These are phyloP conservation scores for Lasioglossum calceatum DNA, from an alignment of 2,888 invertebrate genomes.

Conservation along the genomic window DNA sequence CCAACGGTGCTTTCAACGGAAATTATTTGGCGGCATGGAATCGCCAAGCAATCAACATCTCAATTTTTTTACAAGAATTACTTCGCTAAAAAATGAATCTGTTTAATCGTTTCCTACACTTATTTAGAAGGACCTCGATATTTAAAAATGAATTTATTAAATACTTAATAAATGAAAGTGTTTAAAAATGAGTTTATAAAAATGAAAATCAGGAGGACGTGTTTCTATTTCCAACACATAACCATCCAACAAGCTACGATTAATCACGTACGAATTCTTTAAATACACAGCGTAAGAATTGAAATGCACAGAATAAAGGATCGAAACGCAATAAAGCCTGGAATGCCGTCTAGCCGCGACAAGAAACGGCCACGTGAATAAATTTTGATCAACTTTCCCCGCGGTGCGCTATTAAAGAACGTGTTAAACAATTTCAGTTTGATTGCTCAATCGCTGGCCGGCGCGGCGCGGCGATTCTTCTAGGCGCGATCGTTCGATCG, in stretches of 20 bases:
- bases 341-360: neutral
- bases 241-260: neutral
- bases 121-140: too few species aligned
- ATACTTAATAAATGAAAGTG: too few species aligned
- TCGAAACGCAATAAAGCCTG: neutral
- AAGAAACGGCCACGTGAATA: neutral
- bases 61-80: neutral
- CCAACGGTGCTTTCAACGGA: too few species aligned
- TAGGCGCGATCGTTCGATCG: neutral
- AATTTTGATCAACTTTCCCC: neutral
- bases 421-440: conserved; percentile 1
- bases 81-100: neutral
- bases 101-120: too few species aligned
- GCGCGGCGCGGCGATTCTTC: neutral
- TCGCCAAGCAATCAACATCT: neutral
- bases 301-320: neutral
- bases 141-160: too few species aligned
- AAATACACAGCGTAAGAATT: neutral
- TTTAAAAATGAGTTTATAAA: too few species aligned
- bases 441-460: neutral
- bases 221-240: neutral
- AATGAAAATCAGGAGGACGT: too few species aligned
- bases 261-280: neutral
- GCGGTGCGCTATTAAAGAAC: neutral
- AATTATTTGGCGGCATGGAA: too few species aligned